Evolutionary conservation across 2,888 invertebrate genomes (phyloP).

Genomic region (Phengaris arion): DNA sequence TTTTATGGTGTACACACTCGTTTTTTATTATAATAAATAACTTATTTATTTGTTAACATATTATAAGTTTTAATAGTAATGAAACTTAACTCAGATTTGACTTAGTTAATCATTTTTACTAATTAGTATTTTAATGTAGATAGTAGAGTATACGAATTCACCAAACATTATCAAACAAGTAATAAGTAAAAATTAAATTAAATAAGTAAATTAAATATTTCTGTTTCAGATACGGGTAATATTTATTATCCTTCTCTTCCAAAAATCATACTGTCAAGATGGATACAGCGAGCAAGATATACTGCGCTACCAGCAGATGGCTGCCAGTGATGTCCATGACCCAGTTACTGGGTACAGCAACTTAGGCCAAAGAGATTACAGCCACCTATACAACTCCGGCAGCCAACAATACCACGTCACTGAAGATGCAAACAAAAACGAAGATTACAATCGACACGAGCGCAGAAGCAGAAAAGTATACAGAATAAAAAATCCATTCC

Average conservation of each 20-base stretch:
- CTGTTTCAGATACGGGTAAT: slow-evolving; percentile 74
- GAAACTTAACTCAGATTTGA: too few species aligned
- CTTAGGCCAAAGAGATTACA: slow-evolving; percentile 57
- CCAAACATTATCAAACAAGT: too few species aligned
- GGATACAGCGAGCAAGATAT: slow-evolving; percentile 63
- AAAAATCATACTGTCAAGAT: slow-evolving; percentile 62
- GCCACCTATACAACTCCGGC: slow-evolving; percentile 57
- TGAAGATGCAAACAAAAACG: slow-evolving; percentile 57
- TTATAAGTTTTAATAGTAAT: too few species aligned
- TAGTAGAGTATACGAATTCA: too few species aligned
- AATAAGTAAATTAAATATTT: slow-evolving; percentile 21
- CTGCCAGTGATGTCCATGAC: slow-evolving; percentile 59
- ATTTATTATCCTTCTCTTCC: slow-evolving; percentile 60
- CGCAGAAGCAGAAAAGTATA: slow-evolving; percentile 62
- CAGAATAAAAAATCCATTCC: slow-evolving; percentile 71
- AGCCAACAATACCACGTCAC: slow-evolving; percentile 58
- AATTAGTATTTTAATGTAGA: too few species aligned
- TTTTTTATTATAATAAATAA: too few species aligned
- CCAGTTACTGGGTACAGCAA: slow-evolving; percentile 59
- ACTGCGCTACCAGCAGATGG: slow-evolving; percentile 60
- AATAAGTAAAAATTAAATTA: too few species aligned
- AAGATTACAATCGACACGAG: slow-evolving; percentile 56
- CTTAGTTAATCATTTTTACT: too few species aligned
- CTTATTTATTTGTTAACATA: too few species aligned
- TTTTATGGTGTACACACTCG: too few species aligned